Conservation (phyloP, 1,140 invertebrate genomes). For the Cyclargus thomasi region DNA sequence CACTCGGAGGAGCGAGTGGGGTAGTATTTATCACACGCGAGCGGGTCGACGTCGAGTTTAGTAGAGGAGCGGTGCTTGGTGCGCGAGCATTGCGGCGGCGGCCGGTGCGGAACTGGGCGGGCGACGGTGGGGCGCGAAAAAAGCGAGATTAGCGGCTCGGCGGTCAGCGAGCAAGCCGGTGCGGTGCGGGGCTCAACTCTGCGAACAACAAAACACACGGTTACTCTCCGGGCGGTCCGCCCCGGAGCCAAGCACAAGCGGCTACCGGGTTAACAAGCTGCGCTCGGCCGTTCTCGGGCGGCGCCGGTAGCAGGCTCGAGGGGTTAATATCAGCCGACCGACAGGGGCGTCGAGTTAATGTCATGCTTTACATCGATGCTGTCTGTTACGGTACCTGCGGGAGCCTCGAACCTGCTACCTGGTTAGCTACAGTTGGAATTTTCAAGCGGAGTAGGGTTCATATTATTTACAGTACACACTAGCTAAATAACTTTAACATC, state of each 20-base stretch:
- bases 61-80: conserved; percentile 71
- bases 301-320: conserved; percentile 29
- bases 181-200: conserved; percentile 72
- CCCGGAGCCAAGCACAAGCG: conserved; percentile 69
- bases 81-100: conserved; percentile 67
- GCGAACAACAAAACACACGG: conserved; percentile 76
- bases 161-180: conserved; percentile 73
- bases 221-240: conserved; percentile 59
- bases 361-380: conserved; percentile 2
- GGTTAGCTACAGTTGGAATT: conserved; percentile 15
- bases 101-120: conserved; percentile 57
- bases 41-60: conserved; percentile 69
- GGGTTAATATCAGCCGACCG: conserved; percentile 5
- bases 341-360: conserved; percentile 5
- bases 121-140: conserved; percentile 65
- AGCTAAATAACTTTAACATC: neutral
- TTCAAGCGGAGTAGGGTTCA: neutral
- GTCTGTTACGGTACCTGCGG: neutral
- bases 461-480: neutral
- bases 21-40: conserved; percentile 74
- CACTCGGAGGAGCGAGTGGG: conserved; percentile 45
- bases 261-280: conserved; percentile 70
- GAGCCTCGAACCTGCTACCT: conserved; percentile 20
- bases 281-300: conserved; percentile 49
- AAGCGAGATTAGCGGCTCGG: conserved; percentile 73